Conservation (phyloP, 2,113 vertebrate species). For the Prochilodus magdalenae region DNA sequence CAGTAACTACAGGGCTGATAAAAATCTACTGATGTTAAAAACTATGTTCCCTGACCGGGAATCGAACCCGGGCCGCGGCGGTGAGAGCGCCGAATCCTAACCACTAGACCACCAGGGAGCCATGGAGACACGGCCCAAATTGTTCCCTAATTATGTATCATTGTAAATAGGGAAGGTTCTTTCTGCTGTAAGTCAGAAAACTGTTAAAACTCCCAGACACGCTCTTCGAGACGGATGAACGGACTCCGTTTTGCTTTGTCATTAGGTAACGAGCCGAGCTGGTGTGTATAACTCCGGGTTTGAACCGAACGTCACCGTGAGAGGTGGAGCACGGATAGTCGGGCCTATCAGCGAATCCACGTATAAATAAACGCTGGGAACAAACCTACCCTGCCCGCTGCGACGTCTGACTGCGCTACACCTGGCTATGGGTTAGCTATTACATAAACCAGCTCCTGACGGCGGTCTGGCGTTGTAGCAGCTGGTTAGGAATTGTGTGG, state of each 20-base stretch:
- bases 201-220: too few relatives aligned
- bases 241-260: too few relatives aligned
- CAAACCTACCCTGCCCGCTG: slow-evolving; percentile 1
- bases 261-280: too few relatives aligned
- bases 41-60: slow-evolving; percentile 62
- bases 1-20: too few relatives aligned
- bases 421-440: background rate
- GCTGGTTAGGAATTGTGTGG: background rate
- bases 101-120: slow-evolving; percentile 67
- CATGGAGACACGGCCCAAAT: too few relatives aligned
- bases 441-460: background rate
- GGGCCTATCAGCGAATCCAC: slow-evolving; percentile 29
- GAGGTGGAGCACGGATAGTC: slow-evolving; percentile 32
- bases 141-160: background rate
- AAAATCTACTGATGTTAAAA: too few relatives aligned
- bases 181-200: too few relatives aligned
- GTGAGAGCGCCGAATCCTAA: slow-evolving; percentile 68
- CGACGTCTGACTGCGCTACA: background rate
- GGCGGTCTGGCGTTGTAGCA: background rate
- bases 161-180: background rate
- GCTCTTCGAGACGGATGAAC: too few relatives aligned
- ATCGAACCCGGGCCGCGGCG: slow-evolving; percentile 68
- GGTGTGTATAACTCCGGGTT: too few relatives aligned
- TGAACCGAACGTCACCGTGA: background rate
- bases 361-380: slow-evolving; percentile 26